Evolutionary conservation across 1,140 invertebrate species (phyloP).

Genomic region (Trichogramma pretiosum): DNA sequence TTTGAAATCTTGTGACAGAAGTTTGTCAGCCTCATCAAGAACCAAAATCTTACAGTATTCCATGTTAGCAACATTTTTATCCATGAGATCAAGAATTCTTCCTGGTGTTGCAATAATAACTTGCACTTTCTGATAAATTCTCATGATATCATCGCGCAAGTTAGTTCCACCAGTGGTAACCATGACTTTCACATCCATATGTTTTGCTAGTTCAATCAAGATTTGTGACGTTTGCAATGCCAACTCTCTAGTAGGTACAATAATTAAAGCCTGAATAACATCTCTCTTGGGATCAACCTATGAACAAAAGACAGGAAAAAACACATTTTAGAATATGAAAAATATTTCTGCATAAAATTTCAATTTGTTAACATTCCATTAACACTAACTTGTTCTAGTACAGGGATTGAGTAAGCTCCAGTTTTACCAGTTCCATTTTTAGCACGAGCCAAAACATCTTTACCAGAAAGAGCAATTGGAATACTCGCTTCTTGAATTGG

Average conservation of each 20-base stretch:
- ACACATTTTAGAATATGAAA: neutral
- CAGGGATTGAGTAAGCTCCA: conserved; percentile 97
- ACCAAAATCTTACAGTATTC: conserved; percentile 94
- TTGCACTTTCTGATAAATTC: conserved; percentile 99
- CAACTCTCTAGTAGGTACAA: conserved; percentile 97
- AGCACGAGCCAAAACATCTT: conserved; percentile 95
- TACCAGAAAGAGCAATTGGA: conserved; percentile 92
- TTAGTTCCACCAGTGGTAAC: conserved; percentile 98
- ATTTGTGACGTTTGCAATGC: conserved; percentile 99
- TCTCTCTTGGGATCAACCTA: conserved; percentile 83
- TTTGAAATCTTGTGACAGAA: conserved; percentile 98
- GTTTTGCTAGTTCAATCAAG: conserved; percentile 96
- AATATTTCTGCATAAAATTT: neutral
- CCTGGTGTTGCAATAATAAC: conserved; percentile 98
- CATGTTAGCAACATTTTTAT: conserved; percentile 95
- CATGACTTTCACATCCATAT: conserved; percentile 93
- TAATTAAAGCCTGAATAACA: conserved; percentile 92
- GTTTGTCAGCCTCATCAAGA: conserved; percentile 98
- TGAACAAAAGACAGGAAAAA: conserved; percentile 5
- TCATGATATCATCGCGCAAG: conserved; percentile 98
- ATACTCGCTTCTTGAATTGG: conserved; percentile 99
- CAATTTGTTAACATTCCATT: conserved; percentile 6
- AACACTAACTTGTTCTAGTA: conserved; percentile 67
- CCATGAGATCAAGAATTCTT: conserved; percentile 98
- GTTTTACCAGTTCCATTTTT: conserved; percentile 99